Evolutionary conservation across 2,888 invertebrate genomes (phyloP).

Genomic region (Orthosia cruda): DNA sequence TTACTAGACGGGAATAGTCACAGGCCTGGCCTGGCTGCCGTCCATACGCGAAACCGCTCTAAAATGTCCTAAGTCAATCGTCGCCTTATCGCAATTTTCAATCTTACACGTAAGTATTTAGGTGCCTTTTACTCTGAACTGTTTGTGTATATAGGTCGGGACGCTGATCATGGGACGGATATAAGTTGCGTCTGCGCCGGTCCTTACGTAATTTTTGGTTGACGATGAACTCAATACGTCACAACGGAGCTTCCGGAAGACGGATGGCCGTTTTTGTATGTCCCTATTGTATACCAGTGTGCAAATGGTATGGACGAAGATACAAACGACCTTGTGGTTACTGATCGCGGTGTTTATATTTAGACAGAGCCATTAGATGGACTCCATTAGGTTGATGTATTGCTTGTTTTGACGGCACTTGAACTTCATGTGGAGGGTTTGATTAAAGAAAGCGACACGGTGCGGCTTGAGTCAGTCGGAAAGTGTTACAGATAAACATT

Average conservation of each 20-base stretch:
- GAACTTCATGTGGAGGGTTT: conserved; percentile 65
- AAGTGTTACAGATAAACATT: conserved; percentile 64
- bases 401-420: conserved; percentile 73
- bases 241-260: conserved; percentile 87
- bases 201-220: conserved; percentile 89
- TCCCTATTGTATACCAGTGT: conserved; percentile 78
- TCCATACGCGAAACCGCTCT: conserved; percentile 81
- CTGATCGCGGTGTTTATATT: conserved; percentile 72
- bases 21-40: conserved; percentile 90
- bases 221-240: conserved; percentile 90
- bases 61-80: conserved; percentile 80
- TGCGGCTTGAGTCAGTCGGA: conserved; percentile 56
- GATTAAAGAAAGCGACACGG: conserved; percentile 65
- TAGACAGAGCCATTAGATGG: conserved; percentile 73
- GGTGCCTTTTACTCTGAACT: conserved; percentile 76
- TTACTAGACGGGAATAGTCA: conserved; percentile 91
- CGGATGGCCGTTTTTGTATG: conserved; percentile 79
- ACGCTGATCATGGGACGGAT: conserved; percentile 79
- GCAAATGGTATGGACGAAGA: conserved; percentile 77
- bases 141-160: conserved; percentile 75
- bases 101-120: conserved; percentile 80
- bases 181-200: conserved; percentile 88
- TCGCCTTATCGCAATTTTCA: conserved; percentile 78
- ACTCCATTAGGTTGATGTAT: conserved; percentile 73
- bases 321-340: conserved; percentile 77